A percentile compares a stretch with the other conserved stretches of the same genome.
phyloP scores from a whole-genome alignment of 2,797 vertebrate species.

The Oreochromis grahami region DNA sequence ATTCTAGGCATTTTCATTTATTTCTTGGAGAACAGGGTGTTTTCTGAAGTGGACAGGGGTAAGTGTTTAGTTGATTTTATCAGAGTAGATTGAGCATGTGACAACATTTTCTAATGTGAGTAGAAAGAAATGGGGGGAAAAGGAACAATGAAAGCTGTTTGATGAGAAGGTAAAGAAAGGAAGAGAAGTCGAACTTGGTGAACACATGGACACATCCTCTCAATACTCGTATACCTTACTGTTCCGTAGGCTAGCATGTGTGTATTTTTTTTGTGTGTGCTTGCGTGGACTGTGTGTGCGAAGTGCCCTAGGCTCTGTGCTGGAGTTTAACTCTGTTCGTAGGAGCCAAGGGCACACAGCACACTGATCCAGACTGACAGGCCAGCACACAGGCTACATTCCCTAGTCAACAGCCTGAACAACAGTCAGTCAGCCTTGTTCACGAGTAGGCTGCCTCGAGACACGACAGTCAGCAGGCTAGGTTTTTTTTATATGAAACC shows the following conservation, averaged over 20 bases:
- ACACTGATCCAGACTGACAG: conserved; percentile 61
- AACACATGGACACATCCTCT: conserved; percentile 26
- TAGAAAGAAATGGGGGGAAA: not conserved
- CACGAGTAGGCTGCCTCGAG: not conserved
- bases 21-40: not conserved
- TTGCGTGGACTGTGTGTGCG: conserved; percentile 11
- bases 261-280: conserved; percentile 3
- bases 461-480: not conserved
- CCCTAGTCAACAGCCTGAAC: conserved; percentile 30
- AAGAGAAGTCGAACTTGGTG: conserved; percentile 10
- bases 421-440: conserved; percentile 37
- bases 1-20: not conserved
- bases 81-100: not conserved
- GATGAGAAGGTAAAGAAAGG: not conserved
- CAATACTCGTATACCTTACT: conserved; percentile 24
- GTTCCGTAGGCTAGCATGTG: conserved; percentile 22
- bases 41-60: not conserved
- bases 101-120: not conserved
- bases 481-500: not conserved
- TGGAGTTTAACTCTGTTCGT: conserved; percentile 55
- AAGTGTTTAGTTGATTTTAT: not conserved
- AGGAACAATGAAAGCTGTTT: not conserved
- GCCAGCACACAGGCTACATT: conserved; percentile 33
- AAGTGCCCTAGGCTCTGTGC: conserved; percentile 33
- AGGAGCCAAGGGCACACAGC: conserved; percentile 30